phyloP scores from a whole-genome alignment of 2,113 vertebrate species.

The Ancistrus triradiatus region DNA sequence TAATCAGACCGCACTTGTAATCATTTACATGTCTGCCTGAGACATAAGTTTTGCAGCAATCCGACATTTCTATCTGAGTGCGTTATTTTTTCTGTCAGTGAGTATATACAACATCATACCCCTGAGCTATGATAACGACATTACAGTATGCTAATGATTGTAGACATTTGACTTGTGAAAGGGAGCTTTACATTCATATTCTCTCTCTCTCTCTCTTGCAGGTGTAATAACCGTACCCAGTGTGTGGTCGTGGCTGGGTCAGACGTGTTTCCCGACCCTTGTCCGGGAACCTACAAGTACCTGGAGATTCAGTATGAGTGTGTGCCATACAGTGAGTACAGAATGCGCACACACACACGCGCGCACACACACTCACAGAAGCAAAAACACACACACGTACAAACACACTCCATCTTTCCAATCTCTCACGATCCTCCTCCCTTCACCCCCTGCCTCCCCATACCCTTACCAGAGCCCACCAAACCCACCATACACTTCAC shows the following conservation, averaged over 20 bases:
- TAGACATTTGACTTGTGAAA: no score
- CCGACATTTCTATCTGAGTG: no score
- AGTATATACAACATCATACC: no score
- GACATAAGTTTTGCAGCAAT: no score
- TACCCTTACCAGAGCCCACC: conserved; percentile 30
- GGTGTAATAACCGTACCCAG: conserved; percentile 91
- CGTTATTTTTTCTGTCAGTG: no score
- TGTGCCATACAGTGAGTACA: conserved; percentile 92
- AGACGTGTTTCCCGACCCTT: conserved; percentile 87
- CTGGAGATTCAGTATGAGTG: conserved; percentile 94
- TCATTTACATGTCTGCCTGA: no score
- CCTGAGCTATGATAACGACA: no score
- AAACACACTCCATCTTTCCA: conserved; percentile 31
- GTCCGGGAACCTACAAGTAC: conserved; percentile 91
- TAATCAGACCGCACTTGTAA: no score
- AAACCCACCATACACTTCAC: conserved; percentile 10
- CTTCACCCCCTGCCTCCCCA: conserved; percentile 18
- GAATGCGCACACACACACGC: conserved; percentile 35
- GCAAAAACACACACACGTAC: conserved; percentile 24
- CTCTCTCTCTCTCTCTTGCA: conserved; percentile 48
- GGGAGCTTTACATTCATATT: not conserved
- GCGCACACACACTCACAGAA: conserved; percentile 35
- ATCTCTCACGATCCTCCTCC: conserved; percentile 46
- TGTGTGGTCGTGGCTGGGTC: conserved; percentile 88
- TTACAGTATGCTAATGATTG: no score